These are phyloP conservation scores for Ptychadena robeensis DNA, from an alignment of 2,797 vertebrate genomes.

Conservation along the genomic window DNA sequence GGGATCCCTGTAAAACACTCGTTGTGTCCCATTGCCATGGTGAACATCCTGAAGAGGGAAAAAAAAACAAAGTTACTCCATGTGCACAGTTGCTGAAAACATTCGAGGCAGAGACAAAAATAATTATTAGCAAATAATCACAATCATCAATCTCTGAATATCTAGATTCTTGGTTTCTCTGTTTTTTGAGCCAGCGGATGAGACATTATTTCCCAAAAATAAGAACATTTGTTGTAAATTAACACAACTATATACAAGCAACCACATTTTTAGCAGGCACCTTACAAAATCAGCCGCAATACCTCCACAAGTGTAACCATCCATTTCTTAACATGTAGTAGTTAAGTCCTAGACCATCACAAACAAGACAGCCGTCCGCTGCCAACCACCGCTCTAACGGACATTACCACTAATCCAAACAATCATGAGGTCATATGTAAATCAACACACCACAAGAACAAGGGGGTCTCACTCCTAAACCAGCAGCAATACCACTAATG, in stretches of 20 bases:
- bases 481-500: background rate
- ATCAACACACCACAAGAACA: constrained; percentile 24
- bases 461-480: background rate
- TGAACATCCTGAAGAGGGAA: constrained; percentile 85
- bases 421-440: constrained; percentile 25
- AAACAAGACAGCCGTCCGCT: background rate
- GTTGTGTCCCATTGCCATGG: constrained; percentile 95
- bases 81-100: background rate
- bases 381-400: background rate
- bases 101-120: background rate
- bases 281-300: background rate
- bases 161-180: background rate
- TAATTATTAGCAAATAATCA: background rate
- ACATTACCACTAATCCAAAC: constrained; percentile 25
- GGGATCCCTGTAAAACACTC: constrained; percentile 91
- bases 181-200: background rate
- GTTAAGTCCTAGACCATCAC: background rate
- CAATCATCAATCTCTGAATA: no score
- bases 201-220: no score
- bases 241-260: background rate
- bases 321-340: background rate
- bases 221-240: background rate
- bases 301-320: background rate
- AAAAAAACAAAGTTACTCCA: no score
- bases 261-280: background rate